phyloP scores from a whole-genome alignment of 37 sponge, comb jelly and placozoan genomes.

The Haliclona indistincta region DNA sequence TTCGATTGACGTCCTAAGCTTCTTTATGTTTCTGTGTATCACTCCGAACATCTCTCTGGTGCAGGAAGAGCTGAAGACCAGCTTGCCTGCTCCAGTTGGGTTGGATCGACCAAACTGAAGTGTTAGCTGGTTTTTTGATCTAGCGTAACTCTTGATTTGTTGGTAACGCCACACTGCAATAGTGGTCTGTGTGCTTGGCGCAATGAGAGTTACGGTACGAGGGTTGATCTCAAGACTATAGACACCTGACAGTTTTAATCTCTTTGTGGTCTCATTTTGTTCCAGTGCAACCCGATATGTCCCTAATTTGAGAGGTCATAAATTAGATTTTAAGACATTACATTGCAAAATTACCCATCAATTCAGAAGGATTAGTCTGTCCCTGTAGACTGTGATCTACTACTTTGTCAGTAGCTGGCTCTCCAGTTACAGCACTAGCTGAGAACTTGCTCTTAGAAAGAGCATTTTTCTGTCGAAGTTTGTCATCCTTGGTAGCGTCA shows the following conservation, averaged over 20 bases:
- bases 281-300: constrained; percentile 50
- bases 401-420: no score
- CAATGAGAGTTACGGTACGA: constrained; percentile 23
- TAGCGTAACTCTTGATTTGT: constrained; percentile 54
- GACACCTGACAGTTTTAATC: constrained; percentile 29
- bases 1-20: constrained; percentile 10
- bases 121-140: constrained; percentile 38
- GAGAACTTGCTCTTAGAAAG: constrained; percentile 9
- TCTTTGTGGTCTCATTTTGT: constrained; percentile 36
- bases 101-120: constrained; percentile 53
- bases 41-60: constrained; percentile 66
- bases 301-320: constrained; percentile 4
- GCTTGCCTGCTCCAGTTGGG: constrained; percentile 17
- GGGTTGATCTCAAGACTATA: constrained; percentile 44
- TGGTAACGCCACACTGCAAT: constrained; percentile 49
- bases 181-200: constrained; percentile 1
- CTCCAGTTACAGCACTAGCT: background rate
- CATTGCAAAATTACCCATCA: no score
- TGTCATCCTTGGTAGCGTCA: constrained; percentile 48
- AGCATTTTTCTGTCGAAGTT: constrained; percentile 11
- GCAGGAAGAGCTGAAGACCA: constrained; percentile 38
- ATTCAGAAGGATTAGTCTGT: background rate
- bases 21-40: constrained; percentile 61
- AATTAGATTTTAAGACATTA: no score
- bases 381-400: background rate